Evolutionary conservation across 2,797 vertebrate genomes (phyloP).

Genomic region (Sciaenops ocellatus): DNA sequence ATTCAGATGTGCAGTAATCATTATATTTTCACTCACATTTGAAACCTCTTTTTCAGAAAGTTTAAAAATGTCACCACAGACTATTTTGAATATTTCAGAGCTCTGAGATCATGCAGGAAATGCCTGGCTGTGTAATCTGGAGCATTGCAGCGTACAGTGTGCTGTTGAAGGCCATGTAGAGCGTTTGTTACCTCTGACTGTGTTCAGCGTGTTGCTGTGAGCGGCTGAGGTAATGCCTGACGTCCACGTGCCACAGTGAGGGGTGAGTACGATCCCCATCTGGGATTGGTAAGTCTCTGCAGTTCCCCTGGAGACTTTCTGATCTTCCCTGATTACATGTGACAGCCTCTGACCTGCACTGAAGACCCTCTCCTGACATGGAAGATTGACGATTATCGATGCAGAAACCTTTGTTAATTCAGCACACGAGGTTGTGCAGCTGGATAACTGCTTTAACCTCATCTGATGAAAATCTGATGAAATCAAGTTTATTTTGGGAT

Average conservation of each 20-base stretch:
- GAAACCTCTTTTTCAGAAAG: not conserved
- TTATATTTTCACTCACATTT: not conserved
- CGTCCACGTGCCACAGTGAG: conserved; percentile 63
- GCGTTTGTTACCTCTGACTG: not conserved
- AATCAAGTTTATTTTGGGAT: conserved; percentile 56
- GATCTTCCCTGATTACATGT: conserved; percentile 87
- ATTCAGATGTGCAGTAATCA: not conserved
- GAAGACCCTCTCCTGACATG: conserved; percentile 81
- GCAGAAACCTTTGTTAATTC: conserved; percentile 86
- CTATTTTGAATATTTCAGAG: not conserved
- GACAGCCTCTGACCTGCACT: conserved; percentile 84
- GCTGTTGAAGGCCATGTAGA: not conserved
- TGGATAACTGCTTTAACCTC: conserved; percentile 76
- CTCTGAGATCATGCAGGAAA: not conserved
- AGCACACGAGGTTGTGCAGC: conserved; percentile 67
- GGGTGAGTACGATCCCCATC: conserved; percentile 77
- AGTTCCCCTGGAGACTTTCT: conserved; percentile 74
- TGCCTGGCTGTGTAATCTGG: not conserved
- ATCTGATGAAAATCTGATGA: conserved; percentile 46
- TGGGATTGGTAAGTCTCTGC: conserved; percentile 83
- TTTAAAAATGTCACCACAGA: not conserved
- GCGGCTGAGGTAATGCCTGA: conserved; percentile 70
- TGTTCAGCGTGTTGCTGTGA: conserved; percentile 23
- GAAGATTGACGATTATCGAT: conserved; percentile 86
- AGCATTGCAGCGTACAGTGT: not conserved